Base-by-base conservation (phyloP, 2,113 vertebrate genomes). In the Trachemys scripta region DNA sequence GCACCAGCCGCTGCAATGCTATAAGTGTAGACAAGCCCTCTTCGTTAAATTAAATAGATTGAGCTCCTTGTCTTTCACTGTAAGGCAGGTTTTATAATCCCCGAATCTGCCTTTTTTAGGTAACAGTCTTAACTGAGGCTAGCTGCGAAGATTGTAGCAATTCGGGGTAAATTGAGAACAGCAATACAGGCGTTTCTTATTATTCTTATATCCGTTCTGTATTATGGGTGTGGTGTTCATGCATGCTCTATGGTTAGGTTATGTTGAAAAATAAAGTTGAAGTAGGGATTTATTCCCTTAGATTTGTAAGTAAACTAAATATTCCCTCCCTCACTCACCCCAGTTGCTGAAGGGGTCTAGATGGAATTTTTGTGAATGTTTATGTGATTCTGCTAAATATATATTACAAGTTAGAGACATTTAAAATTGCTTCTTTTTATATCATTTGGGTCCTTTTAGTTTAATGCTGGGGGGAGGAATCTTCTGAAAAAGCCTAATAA, bases 271-370 rank as follows among this genome's bases (percentile, higher is more conserved):
- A 59, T 17, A 45, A 82, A 53, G 22, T 54, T 8, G 3, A 29
- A 27, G 1, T 22, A 45, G 1, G 1, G 50, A 25, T 14, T 35
- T 25, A 4, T 57, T 29, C 13, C 27, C 35, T 6, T 0, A 57
- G 19, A 10, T 1, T 1, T 17, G 25, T 69, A 57, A 35, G 20
- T 12, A 45, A 75, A 45, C 54, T 10, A 19, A 89, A 3, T 16
- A 50, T 25, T 80, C 22, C 35, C 16, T 45, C 8, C n/a, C 65
- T 45, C 5, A 2, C 24, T 10, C 42, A 50, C 4, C 8, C 4
- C 29, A 25, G 4, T 3, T 31, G 8, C 31, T 6, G 56, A 17
- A 54, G n/a, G 4, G 6, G 16, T 3, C 53, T 3, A 1, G 22
- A 45, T 14, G 82, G 24, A 35, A 20, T 82, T 87, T 53, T 59